Evolutionary conservation across 2,797 vertebrate species (phyloP), one percentile per base, ranked within the genome.

Genomic region (Netta rufina): DNA sequence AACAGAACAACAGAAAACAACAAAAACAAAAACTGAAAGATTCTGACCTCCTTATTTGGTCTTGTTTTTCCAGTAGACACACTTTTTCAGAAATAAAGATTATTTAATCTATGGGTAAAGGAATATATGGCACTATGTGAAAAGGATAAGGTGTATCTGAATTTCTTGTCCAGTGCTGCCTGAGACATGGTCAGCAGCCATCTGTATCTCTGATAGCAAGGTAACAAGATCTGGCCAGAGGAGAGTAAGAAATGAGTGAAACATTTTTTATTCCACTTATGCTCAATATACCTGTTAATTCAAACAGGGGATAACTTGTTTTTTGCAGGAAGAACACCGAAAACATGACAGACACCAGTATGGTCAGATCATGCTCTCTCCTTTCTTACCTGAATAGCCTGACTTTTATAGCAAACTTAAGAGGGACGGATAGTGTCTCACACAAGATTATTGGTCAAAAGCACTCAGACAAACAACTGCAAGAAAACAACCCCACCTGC

Each of bases 141-240:
- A 82, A 84, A 79, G 4, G 78, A 3, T 24, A 67, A 87, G 12
- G 8, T 8, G 0, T 5, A 56, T 77, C 53, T 28, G 13, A 30
- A 33, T 4, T 20, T 4, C 0, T 3, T 32, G 9, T 43, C 8
- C 1, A 3, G 12, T 19, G 7, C 6, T 75, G 10, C 13, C 36
- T 28, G 30, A 21, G 14, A 39, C 18, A 22, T 13, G 13, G 13
- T 47, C n/a, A 47, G 2, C 22, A 64, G 53, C 53, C 15, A 53
- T 7, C 25, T 66, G 7, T 6, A 7, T 73, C 6, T 17, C 36
- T 77, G 11, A 43, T 67, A 61, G 9, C 17, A 54, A 67, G 3
- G 19, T 65, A 77, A 65, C 3, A 57, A 8, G 12, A 53, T 71
- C 4, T 27, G 41, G 7, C 5, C 28, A 58, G 22, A 65, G 2